These are phyloP conservation scores for Trachelus stipa DNA, from an alignment of 2,888 invertebrate genomes.

Conservation along the genomic window DNA sequence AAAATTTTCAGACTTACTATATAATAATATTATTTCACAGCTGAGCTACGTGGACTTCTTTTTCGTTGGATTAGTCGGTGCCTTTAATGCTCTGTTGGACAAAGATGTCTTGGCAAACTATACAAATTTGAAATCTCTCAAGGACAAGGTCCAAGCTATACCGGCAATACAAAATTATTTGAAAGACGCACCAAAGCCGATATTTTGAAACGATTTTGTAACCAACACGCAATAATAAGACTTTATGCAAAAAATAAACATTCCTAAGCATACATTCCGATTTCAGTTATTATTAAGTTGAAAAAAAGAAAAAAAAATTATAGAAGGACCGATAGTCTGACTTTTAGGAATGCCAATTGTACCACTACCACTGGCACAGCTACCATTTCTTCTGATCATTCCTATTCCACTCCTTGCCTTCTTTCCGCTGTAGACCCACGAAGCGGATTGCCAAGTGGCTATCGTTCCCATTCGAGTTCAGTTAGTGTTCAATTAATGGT, in stretches of 20 bases:
- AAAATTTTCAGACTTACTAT: not conserved
- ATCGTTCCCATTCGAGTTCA: not conserved
- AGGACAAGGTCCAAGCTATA: conserved; percentile 44
- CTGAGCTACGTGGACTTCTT: conserved; percentile 57
- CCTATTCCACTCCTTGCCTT: not conserved
- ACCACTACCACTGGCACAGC: not conserved
- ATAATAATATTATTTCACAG: conserved; percentile 33
- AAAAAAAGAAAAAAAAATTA: not conserved
- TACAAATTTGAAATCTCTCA: conserved; percentile 44
- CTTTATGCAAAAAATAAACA: not conserved
- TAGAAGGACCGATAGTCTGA: not conserved
- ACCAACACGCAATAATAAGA: not conserved
- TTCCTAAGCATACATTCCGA: not conserved
- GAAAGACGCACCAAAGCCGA: conserved; percentile 44
- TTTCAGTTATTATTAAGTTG: not conserved
- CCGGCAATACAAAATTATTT: conserved; percentile 48
- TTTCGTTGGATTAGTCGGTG: conserved; percentile 46
- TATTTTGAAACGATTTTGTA: conserved; percentile 28
- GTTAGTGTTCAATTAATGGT: not conserved
- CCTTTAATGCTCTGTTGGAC: conserved; percentile 26
- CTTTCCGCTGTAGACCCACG: not conserved
- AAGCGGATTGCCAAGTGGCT: not conserved
- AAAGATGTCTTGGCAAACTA: conserved; percentile 46
- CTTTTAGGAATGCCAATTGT: not conserved
- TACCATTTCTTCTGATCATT: not conserved